Base-by-base conservation (phyloP, 2,797 vertebrate species). In the Rhinella marina region DNA sequence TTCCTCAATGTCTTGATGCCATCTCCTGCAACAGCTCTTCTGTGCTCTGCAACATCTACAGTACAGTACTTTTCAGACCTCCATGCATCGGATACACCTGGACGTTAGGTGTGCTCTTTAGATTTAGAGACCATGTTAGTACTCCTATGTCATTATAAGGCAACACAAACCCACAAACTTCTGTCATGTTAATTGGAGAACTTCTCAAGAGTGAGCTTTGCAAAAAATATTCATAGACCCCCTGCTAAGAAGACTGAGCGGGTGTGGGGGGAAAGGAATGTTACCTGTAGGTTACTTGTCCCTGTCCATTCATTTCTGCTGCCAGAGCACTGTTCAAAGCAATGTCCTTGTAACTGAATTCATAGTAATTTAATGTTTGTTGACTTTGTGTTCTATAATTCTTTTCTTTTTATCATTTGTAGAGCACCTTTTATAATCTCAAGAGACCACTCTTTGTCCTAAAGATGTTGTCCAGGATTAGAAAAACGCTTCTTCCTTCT, bases 171-270 rank as follows among this genome's bases (percentile, higher is more conserved):
- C 50, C n/a, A 32, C 7, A 48, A 12, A n/a, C 59, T 59, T 0
- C 0, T 75, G n/a, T 29, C 76, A 11, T 25, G 29, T 8, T 73
- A 78, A 84, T 87, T 41, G 56, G 56, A 41, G 23, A 72, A 7
- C 3, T 56, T 50, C n/a, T 80, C 61, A 61, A 23, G 16, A 41
- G 8, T 32, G 16, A 41, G 68, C 3, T 72, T 41, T 7, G 13
- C 19, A 88, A 57, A 32, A 21, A 77, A 75, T 77, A 76, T 32
- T 54, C 29, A 27, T 70, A n/a, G 50, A 27, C 21, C 59, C 64
- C 25, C 85, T 86, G 76, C 85, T 61, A 61, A 19, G 82, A 84
- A 29, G 41, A 41, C 41, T 41, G 41, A 41, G 41, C 41, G 41
- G 41, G 41, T 13, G 32, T 10, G 4, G 59, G 68, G 56, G 19